phyloP scores from a whole-genome alignment of 2,113 vertebrate genomes.

The Corythornis vintsioides region DNA sequence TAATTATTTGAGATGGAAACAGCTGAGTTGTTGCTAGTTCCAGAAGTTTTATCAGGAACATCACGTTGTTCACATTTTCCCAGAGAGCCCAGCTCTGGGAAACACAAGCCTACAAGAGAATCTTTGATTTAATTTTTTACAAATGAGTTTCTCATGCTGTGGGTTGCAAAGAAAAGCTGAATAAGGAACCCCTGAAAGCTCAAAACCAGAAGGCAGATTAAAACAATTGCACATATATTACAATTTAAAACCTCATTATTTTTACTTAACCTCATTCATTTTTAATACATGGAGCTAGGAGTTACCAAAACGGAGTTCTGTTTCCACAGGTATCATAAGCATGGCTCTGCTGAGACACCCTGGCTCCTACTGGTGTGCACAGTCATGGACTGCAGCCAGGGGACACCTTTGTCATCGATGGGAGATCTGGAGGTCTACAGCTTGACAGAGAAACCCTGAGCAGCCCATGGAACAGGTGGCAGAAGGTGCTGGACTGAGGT shows the following conservation, averaged over 20 bases:
- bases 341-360: neutral
- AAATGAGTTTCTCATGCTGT: neutral
- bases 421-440: neutral
- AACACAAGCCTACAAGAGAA: neutral
- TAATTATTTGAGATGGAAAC: neutral
- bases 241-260: slow-evolving; percentile 10
- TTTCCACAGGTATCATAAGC: neutral
- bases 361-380: rapidly evolving
- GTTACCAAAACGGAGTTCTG: neutral
- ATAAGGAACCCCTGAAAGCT: neutral
- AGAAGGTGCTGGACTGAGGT: neutral
- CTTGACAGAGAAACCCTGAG: neutral
- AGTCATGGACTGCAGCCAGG: neutral
- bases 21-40: neutral
- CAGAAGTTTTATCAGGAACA: neutral
- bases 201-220: slow-evolving; percentile 24
- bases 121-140: neutral
- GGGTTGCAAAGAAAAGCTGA: neutral
- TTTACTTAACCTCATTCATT: neutral
- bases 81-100: neutral
- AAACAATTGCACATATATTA: neutral
- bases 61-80: neutral
- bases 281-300: neutral
- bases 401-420: neutral
- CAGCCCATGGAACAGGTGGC: neutral